phyloP scores from a whole-genome alignment of 2,888 invertebrate genomes.

The Volucella inanis region DNA sequence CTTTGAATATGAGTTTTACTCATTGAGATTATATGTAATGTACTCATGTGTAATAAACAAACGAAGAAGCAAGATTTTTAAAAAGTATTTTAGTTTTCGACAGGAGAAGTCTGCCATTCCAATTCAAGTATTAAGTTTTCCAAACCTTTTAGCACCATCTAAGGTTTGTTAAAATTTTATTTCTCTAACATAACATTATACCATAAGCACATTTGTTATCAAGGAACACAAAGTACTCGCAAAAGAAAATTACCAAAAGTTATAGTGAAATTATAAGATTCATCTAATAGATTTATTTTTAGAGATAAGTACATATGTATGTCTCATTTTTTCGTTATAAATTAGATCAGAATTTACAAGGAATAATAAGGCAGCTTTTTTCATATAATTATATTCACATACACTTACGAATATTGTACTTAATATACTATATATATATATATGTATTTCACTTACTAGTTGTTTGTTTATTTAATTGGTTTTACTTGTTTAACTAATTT shows the following conservation, averaged over 20 bases:
- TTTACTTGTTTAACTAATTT: conserved; percentile 57
- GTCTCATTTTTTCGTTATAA: conserved; percentile 76
- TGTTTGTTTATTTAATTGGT: conserved; percentile 75
- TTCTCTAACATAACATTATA: too few species aligned
- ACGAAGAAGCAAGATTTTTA: too few species aligned
- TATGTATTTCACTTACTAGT: conserved; percentile 66
- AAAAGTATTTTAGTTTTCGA: too few species aligned
- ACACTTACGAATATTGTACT: conserved; percentile 66
- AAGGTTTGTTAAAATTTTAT: too few species aligned
- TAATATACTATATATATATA: conserved; percentile 45
- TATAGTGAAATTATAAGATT: conserved; percentile 72
- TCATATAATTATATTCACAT: conserved; percentile 77
- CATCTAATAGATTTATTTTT: conserved; percentile 74
- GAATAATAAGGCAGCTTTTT: conserved; percentile 81
- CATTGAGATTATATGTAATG: too few species aligned
- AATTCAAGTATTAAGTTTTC: too few species aligned
- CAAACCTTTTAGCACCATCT: too few species aligned
- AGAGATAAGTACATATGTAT: conserved; percentile 72
- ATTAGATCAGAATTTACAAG: conserved; percentile 79
- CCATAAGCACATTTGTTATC: too few species aligned
- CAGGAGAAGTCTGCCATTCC: too few species aligned
- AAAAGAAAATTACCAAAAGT: conserved; percentile 21
- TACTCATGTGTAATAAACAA: too few species aligned
- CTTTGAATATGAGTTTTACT: too few species aligned
- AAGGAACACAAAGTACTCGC: not conserved